These are phyloP conservation scores for Neolamprologus ventralis DNA, from an alignment of 2,113 vertebrate species.

Conservation along the genomic window DNA sequence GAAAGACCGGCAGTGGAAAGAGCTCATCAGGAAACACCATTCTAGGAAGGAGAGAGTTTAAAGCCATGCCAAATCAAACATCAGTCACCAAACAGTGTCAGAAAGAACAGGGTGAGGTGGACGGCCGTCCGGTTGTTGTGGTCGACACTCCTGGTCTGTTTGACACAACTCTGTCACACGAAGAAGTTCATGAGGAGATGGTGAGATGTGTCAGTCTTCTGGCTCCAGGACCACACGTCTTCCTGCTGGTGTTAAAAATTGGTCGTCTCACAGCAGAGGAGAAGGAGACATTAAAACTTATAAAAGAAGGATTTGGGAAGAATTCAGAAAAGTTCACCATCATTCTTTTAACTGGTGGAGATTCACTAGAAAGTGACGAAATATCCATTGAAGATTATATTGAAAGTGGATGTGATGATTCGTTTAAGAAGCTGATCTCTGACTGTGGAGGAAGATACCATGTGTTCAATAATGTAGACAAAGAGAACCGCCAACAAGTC, in stretches of 20 bases:
- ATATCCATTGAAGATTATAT: accelerated
- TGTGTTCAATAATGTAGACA: neutral
- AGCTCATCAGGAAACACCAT: neutral
- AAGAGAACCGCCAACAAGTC: accelerated
- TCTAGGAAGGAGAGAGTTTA: accelerated
- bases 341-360: accelerated
- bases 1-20: accelerated
- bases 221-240: neutral
- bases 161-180: accelerated
- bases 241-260: accelerated
- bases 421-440: accelerated
- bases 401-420: accelerated
- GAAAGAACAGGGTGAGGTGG: accelerated
- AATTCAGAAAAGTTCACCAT: neutral
- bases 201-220: accelerated
- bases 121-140: accelerated
- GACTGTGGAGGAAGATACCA: neutral
- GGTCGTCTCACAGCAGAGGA: accelerated
- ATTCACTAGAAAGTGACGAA: accelerated
- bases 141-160: neutral
- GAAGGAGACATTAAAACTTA: accelerated
- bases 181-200: neutral
- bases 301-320: accelerated
- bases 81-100: accelerated
- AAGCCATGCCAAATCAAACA: accelerated